Conservation (phyloP, 1,140 invertebrate genomes). For the Drosophila watanabei region DNA sequence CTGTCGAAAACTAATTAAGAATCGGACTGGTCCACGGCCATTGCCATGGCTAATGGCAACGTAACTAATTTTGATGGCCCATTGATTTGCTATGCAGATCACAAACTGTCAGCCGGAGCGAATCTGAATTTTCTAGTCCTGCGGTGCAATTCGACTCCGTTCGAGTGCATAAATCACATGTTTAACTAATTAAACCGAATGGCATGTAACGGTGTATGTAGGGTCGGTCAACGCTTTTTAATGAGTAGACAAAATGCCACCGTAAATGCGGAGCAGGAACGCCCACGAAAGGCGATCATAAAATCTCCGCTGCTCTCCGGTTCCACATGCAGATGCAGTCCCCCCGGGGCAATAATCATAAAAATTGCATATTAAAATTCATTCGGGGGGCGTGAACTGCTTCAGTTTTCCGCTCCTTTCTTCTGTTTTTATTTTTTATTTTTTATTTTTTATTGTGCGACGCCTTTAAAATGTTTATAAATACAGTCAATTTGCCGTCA, state of each 20-base stretch:
- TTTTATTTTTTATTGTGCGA: conserved; percentile 47
- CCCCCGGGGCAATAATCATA: conserved; percentile 66
- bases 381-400: conserved; percentile 59
- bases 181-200: conserved; percentile 74
- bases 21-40: conserved; percentile 23
- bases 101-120: conserved; percentile 2
- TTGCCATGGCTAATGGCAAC: conserved; percentile 46
- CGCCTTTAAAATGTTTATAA: conserved; percentile 78
- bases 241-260: conserved; percentile 64
- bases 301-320: conserved; percentile 37
- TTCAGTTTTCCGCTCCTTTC: conserved; percentile 26
- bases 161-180: conserved; percentile 67
- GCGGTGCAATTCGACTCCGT: conserved; percentile 18
- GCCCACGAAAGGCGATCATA: conserved; percentile 53
- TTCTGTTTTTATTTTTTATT: not conserved
- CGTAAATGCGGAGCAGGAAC: conserved; percentile 53
- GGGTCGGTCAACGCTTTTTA: conserved; percentile 51
- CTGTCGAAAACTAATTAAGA: conserved; percentile 65
- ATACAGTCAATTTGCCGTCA: conserved; percentile 83
- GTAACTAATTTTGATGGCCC: conserved; percentile 58
- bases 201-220: conserved; percentile 49
- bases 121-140: conserved; percentile 23
- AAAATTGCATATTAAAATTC: conserved; percentile 78
- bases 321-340: conserved; percentile 38
- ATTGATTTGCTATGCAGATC: conserved; percentile 63